Percentiles rank a stretch among this genome's conserved stretches.
phyloP scores from a whole-genome alignment of 2,888 invertebrate genomes.

The Psylliodes chrysocephalus region DNA sequence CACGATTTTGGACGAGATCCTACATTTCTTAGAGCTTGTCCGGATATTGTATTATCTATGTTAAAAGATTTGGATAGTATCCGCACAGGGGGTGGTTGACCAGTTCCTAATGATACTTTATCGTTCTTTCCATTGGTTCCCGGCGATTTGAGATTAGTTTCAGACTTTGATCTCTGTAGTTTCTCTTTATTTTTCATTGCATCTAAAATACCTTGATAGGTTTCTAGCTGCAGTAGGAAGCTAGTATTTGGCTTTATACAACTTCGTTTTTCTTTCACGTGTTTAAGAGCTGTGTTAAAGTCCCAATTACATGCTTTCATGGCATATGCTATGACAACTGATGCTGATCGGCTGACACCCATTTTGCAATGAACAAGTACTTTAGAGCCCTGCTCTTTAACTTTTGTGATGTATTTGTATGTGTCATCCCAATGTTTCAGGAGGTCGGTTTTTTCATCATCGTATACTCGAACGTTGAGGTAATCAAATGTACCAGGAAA shows the following conservation, averaged over 20 bases:
- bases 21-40: conserved; percentile 55
- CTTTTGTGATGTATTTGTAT: conserved; percentile 94
- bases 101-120: conserved; percentile 67
- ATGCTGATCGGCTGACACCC: conserved; percentile 98
- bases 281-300: conserved; percentile 86
- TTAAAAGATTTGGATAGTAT: conserved; percentile 62
- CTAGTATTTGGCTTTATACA: conserved; percentile 97
- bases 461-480: conserved; percentile 95
- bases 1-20: conserved; percentile 69
- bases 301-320: conserved; percentile 98
- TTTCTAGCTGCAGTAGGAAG: conserved; percentile 93
- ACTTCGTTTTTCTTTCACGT: conserved; percentile 89
- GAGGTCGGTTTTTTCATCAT: conserved; percentile 96
- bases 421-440: conserved; percentile 98
- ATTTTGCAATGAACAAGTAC: conserved; percentile 99
- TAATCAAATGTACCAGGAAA: conserved; percentile 98
- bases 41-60: conserved; percentile 53
- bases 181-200: conserved; percentile 97
- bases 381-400: conserved; percentile 89
- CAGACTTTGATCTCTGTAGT: conserved; percentile 91
- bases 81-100: conserved; percentile 72
- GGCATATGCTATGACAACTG: conserved; percentile 96
- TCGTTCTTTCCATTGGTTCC: conserved; percentile 62
- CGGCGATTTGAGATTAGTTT: conserved; percentile 85
- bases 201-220: conserved; percentile 81